Evolutionary conservation across 2,797 vertebrate species (phyloP).

Genomic region (Scleropages formosus): DNA sequence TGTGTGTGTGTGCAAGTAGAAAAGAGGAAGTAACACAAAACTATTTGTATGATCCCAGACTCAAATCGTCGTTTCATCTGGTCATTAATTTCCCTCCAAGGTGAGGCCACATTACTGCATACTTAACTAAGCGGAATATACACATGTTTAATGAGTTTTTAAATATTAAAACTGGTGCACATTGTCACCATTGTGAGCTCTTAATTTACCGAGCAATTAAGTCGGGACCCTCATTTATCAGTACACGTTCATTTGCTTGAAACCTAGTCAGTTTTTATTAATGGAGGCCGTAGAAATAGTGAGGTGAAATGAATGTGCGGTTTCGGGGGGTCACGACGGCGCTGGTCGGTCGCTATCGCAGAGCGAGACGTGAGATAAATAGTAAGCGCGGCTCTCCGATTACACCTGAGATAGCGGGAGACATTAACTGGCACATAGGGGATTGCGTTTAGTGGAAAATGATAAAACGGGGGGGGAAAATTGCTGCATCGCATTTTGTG

Average conservation of each 20-base stretch:
- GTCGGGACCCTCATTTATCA: constrained; percentile 86
- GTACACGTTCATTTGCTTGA: constrained; percentile 78
- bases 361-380: constrained; percentile 76
- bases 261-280: constrained; percentile 82
- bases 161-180: constrained; percentile 83
- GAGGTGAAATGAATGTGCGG: constrained; percentile 80
- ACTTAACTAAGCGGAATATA: constrained; percentile 80
- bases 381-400: constrained; percentile 65
- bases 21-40: constrained; percentile 26
- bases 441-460: constrained; percentile 68
- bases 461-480: constrained; percentile 52
- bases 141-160: constrained; percentile 88
- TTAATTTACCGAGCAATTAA: constrained; percentile 92
- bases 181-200: constrained; percentile 82
- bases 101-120: constrained; percentile 34
- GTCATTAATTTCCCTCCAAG: constrained; percentile 60
- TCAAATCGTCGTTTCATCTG: constrained; percentile 48
- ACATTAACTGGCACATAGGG: constrained; percentile 69
- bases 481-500: constrained; percentile 64
- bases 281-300: constrained; percentile 79
- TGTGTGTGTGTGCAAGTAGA: neutral
- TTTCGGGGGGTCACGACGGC: constrained; percentile 74
- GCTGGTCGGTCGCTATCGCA: constrained; percentile 67
- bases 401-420: constrained; percentile 68
- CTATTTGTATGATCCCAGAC: constrained; percentile 32